These are phyloP conservation scores for Esox niger DNA, from an alignment of 2,113 vertebrate species.

Conservation along the genomic window DNA sequence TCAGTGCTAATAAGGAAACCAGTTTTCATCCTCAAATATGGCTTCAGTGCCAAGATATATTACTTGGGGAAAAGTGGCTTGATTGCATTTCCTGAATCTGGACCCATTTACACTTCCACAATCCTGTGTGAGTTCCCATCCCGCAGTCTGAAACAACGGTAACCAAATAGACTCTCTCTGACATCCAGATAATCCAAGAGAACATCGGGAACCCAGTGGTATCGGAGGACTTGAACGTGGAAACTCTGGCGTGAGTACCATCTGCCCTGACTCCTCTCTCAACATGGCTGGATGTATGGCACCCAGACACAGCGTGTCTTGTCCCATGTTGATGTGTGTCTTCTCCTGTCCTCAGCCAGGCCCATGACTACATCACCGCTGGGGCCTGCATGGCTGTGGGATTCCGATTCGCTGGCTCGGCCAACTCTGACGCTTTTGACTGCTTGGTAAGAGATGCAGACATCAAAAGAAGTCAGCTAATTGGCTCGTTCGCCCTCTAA, in stretches of 20 bases:
- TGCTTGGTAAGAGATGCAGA: constrained; percentile 79
- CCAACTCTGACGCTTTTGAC: constrained; percentile 92
- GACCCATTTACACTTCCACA: background rate
- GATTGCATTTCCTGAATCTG: background rate
- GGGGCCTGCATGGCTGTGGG: constrained; percentile 94
- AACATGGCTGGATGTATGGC: background rate
- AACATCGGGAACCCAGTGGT: constrained; percentile 82
- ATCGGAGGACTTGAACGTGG: constrained; percentile 92
- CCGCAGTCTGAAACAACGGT: background rate
- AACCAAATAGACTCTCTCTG: constrained; percentile 10
- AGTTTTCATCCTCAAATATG: background rate
- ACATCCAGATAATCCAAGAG: constrained; percentile 88
- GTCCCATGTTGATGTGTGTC: background rate
- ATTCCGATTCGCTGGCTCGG: constrained; percentile 93
- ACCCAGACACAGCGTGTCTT: background rate
- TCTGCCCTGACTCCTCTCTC: background rate
- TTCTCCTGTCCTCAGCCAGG: constrained; percentile 78
- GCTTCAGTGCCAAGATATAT: background rate
- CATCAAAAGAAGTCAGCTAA: too few species aligned
- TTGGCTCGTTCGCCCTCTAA: too few species aligned
- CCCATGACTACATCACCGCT: constrained; percentile 95
- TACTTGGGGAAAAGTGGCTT: background rate
- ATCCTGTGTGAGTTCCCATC: background rate
- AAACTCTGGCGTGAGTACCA: constrained; percentile 89
- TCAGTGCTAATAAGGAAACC: constrained; percentile 10